Evolutionary conservation across 2,888 invertebrate species (phyloP).

Genomic region (Ophion ventricosus): DNA sequence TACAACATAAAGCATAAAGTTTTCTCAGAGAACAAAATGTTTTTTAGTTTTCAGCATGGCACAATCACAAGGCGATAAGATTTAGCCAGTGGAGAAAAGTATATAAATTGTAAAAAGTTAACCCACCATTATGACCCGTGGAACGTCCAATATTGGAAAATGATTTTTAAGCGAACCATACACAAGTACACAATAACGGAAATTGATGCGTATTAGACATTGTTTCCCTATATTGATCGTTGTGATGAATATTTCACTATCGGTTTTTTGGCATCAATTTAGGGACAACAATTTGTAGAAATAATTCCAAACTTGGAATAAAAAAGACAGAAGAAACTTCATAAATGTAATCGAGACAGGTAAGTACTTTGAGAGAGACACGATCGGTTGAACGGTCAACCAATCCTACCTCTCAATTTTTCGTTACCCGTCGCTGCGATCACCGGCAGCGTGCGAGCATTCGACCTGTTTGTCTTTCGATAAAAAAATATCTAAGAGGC

Average conservation of each 20-base stretch:
- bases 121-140: too few species aligned
- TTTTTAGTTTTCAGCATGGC: too few species aligned
- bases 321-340: neutral
- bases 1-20: too few species aligned
- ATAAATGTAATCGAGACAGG: slow-evolving; percentile 16
- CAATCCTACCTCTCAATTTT: slow-evolving; percentile 52
- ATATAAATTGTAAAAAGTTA: too few species aligned
- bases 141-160: too few species aligned
- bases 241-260: neutral
- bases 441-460: slow-evolving; percentile 56
- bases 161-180: too few species aligned
- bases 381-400: slow-evolving; percentile 37
- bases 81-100: too few species aligned
- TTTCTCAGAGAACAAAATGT: too few species aligned
- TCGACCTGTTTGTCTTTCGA: slow-evolving; percentile 73
- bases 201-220: too few species aligned
- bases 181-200: too few species aligned
- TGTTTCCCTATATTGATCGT: too few species aligned
- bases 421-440: slow-evolving; percentile 43
- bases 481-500: slow-evolving; percentile 78
- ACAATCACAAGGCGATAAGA: too few species aligned
- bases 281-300: neutral
- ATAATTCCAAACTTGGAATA: neutral
- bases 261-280: neutral
- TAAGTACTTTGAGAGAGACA: slow-evolving; percentile 32